Percentiles rank a stretch among this genome's conserved stretches.
These are phyloP conservation scores for Drosophila kokeensis DNA, from an alignment of 2,888 invertebrate genomes.

Conservation along the genomic window DNA sequence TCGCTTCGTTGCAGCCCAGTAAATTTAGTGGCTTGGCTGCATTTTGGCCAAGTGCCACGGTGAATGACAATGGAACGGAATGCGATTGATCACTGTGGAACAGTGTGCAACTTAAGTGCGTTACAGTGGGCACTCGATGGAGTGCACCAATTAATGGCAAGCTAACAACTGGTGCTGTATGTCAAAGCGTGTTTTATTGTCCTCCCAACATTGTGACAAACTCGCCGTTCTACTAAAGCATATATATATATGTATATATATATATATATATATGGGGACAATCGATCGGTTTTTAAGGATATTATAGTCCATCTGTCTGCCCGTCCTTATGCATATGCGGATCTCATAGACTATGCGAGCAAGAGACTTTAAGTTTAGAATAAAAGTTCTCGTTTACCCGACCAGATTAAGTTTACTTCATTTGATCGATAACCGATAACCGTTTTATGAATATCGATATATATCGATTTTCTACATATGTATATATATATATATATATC, in stretches of 20 bases:
- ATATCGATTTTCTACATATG: background rate
- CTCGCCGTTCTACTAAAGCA: background rate
- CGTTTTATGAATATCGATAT: background rate
- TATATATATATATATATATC: too few species aligned
- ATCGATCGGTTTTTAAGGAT: background rate
- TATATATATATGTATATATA: background rate
- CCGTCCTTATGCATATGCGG: too few species aligned
- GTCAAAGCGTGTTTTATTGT: background rate
- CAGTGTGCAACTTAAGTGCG: background rate
- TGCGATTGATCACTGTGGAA: slow-evolving; percentile 3
- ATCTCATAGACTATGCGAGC: too few species aligned
- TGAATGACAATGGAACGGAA: slow-evolving; percentile 10
- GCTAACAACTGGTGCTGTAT: background rate
- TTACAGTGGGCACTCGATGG: background rate
- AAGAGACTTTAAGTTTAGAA: background rate
- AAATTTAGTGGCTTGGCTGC: slow-evolving; percentile 48
- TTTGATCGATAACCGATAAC: background rate
- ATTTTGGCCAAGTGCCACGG: slow-evolving; percentile 43
- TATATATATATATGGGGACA: background rate
- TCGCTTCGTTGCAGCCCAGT: slow-evolving; percentile 55
- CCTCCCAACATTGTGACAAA: background rate
- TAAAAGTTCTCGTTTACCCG: background rate
- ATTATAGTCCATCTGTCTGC: too few species aligned
- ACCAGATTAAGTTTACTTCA: background rate
- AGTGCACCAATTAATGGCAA: slow-evolving; percentile 1